These are phyloP conservation scores for Beris morrisii DNA, from an alignment of 2,888 invertebrate species.

Conservation along the genomic window DNA sequence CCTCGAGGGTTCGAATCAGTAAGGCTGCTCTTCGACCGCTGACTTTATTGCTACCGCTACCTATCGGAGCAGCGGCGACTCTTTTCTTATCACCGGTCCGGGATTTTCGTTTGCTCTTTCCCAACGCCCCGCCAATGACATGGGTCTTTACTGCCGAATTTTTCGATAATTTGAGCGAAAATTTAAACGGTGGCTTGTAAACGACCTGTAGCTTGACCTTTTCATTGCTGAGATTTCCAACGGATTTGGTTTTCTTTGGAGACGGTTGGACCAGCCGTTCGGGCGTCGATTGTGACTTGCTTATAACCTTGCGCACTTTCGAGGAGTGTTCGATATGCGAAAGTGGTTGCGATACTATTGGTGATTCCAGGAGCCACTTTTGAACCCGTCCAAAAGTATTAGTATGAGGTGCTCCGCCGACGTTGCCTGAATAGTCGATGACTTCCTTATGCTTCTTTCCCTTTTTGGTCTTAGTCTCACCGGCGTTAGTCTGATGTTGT, in stretches of 20 bases:
- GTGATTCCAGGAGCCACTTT: slow-evolving; percentile 79
- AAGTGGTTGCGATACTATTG: slow-evolving; percentile 56
- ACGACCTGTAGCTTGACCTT: slow-evolving; percentile 81
- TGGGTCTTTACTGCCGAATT: slow-evolving; percentile 55
- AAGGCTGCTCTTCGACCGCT: slow-evolving; percentile 49
- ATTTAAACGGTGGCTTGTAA: slow-evolving; percentile 85
- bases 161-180: slow-evolving; percentile 72
- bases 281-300: slow-evolving; percentile 84
- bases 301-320: slow-evolving; percentile 59
- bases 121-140: slow-evolving; percentile 48
- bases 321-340: slow-evolving; percentile 56
- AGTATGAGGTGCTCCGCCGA: slow-evolving; percentile 46
- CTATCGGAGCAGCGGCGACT: slow-evolving; percentile 39
- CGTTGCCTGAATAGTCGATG: slow-evolving; percentile 41
- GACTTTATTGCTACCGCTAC: slow-evolving; percentile 16
- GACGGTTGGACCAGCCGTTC: slow-evolving; percentile 68
- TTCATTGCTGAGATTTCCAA: slow-evolving; percentile 67
- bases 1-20: slow-evolving; percentile 47
- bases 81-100: slow-evolving; percentile 42
- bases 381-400: slow-evolving; percentile 75
- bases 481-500: slow-evolving; percentile 52
- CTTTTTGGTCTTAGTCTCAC: slow-evolving; percentile 57
- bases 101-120: slow-evolving; percentile 48
- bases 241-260: slow-evolving; percentile 68
- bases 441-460: slow-evolving; percentile 68